phyloP scores from a whole-genome alignment of 1,140 invertebrate genomes.

The Sitobion miscanthi region DNA sequence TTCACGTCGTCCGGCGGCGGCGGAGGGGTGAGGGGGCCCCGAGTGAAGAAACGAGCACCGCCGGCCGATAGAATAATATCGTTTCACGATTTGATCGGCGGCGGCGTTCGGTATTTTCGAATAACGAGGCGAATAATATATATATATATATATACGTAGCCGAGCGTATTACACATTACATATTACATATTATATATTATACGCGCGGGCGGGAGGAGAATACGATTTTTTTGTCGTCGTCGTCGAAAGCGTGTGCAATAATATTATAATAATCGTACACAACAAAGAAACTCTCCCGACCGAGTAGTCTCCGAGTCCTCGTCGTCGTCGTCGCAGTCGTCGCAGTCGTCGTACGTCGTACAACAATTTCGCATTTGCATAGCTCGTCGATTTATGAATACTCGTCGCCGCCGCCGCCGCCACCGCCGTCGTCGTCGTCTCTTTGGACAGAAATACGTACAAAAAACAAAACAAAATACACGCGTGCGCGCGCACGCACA shows the following conservation, averaged over 20 bases:
- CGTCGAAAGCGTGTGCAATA: constrained; percentile 20
- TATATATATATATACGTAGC: background rate
- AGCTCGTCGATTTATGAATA: constrained; percentile 54
- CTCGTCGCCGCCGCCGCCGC: constrained; percentile 41
- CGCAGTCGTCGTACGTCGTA: constrained; percentile 32
- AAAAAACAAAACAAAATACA: constrained; percentile 35
- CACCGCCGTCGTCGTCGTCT: background rate
- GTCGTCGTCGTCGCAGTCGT: constrained; percentile 40
- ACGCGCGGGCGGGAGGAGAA: background rate
- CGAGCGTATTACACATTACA: constrained; percentile 3
- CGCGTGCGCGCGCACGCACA: background rate
- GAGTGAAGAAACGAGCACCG: constrained; percentile 15
- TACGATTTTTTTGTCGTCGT: constrained; percentile 21
- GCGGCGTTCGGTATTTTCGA: constrained; percentile 49
- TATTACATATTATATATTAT: background rate
- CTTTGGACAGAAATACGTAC: constrained; percentile 42
- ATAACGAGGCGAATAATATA: constrained; percentile 49
- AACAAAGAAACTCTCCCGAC: constrained; percentile 44
- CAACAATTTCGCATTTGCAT: constrained; percentile 54
- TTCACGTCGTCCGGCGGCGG: background rate
- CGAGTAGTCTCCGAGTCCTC: background rate
- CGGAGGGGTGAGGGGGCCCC: background rate
- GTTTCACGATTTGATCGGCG: constrained; percentile 39
- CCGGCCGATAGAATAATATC: constrained; percentile 45
- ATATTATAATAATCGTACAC: constrained; percentile 14